phyloP scores from a whole-genome alignment of 2,888 invertebrate species.

The Argyra leucocephala region DNA sequence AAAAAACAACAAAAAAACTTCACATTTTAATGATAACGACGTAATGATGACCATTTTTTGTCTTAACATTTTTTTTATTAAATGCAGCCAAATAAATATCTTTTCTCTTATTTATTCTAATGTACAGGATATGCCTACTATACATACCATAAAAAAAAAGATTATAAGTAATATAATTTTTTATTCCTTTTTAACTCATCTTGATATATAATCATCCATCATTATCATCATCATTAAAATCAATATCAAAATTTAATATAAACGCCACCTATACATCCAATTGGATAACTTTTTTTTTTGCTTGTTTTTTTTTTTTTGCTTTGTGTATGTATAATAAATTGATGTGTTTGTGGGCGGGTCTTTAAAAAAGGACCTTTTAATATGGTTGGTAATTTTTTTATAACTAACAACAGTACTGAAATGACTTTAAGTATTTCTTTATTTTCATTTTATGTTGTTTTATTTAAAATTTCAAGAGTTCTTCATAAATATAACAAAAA shows the following conservation, averaged over 20 bases:
- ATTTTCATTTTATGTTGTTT: neutral
- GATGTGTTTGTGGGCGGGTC: neutral
- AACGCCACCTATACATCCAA: neutral
- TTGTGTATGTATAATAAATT: neutral
- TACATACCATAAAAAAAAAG: too few species aligned
- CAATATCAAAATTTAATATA: too few species aligned
- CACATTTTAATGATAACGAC: neutral
- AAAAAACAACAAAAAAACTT: neutral
- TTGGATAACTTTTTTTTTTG: neutral
- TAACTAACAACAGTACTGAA: neutral
- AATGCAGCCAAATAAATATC: neutral
- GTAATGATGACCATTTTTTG: conserved; percentile 2
- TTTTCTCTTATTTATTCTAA: neutral
- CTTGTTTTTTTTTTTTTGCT: too few species aligned
- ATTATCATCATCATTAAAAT: too few species aligned
- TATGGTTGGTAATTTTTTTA: neutral
- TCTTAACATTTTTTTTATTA: neutral
- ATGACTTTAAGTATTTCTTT: neutral
- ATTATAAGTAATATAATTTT: too few species aligned
- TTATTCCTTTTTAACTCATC: too few species aligned
- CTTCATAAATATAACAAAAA: too few species aligned
- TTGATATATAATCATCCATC: too few species aligned
- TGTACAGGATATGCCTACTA: neutral
- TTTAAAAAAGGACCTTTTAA: neutral
- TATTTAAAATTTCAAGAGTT: neutral